Evolutionary conservation across 2,113 vertebrate genomes (phyloP), one percentile per base, ranked within the genome.

Genomic region (Mus spicilegus): DNA sequence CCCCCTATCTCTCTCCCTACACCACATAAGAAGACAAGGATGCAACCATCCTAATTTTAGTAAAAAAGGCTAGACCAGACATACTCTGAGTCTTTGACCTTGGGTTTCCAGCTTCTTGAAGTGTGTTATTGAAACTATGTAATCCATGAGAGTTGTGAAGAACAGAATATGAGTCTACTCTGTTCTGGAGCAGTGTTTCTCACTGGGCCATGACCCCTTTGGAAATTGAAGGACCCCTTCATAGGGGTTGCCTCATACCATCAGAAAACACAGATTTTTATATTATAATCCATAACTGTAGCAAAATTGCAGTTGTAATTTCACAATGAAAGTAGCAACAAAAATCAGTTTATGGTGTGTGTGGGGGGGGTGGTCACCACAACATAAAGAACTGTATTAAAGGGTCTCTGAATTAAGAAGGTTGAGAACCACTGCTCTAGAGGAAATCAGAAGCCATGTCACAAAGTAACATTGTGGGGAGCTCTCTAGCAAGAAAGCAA

Each of bases 71-170:
- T n/a, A 14, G 9, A 24, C 19, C 63, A 70, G 16, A 65, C 8
- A 20, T 9, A 1, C 0, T n/a, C n/a, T 69, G n/a, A 80, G 17
- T 10, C 51, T n/a, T 20, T 1, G 8, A 36, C 16, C 39, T 84
- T 17, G 22, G 28, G 24, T 56, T 73, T 85, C 67, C 0, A 84
- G 28, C 51, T 42, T 46, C n/a, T 51, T 58, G 30, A n/a, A 19
- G 14, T 7, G 28, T 5, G 19, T 36, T 46, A 10, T 19, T 46
- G 5, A 46, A 49, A 30, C 39, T 24, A n/a, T 12, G 3, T 5
- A 0, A 3, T 12, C 76, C 28, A 5, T 17, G 39, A 42, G 3
- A 16, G 22, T 5, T 73, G 19, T 17, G 13, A 24, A 11, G 61
- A 46, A 46, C 33, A 14, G 26, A 17, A 20, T 3, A 46, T 2